Percentiles rank a stretch among this genome's conserved stretches.
These are phyloP conservation scores for Microcebus lehilahytsara DNA, from an alignment of 2,113 vertebrate species.

Conservation along the genomic window DNA sequence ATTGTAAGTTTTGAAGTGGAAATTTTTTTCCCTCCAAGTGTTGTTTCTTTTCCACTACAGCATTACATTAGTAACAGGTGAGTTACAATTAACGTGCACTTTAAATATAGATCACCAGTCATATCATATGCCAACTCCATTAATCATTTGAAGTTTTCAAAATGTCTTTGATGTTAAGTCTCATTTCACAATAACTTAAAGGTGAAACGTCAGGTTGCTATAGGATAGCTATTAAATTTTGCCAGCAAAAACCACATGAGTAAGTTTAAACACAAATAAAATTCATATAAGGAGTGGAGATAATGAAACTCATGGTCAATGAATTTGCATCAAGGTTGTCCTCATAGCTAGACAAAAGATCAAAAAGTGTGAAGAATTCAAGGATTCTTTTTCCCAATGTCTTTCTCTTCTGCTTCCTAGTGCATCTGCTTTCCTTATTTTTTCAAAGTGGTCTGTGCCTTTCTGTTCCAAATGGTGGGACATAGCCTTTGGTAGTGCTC, in stretches of 20 bases:
- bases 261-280: neutral
- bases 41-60: neutral
- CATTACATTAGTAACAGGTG: constrained; percentile 37
- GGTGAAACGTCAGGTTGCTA: constrained; percentile 7
- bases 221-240: neutral
- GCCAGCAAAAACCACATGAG: neutral
- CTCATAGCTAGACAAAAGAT: neutral
- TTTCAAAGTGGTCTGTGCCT: neutral
- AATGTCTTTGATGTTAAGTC: constrained; percentile 31
- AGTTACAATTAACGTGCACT: neutral
- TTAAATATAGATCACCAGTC: constrained; percentile 49
- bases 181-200: constrained; percentile 62
- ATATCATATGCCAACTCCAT: constrained; percentile 43
- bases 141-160: constrained; percentile 55
- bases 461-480: neutral
- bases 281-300: neutral
- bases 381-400: neutral
- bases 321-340: neutral
- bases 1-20: neutral
- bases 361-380: neutral
- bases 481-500: neutral
- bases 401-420: neutral
- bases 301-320: neutral
- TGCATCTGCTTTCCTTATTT: neutral
- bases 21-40: neutral